phyloP scores from a whole-genome alignment of 2,113 vertebrate genomes.

The Vicugna pacos region DNA sequence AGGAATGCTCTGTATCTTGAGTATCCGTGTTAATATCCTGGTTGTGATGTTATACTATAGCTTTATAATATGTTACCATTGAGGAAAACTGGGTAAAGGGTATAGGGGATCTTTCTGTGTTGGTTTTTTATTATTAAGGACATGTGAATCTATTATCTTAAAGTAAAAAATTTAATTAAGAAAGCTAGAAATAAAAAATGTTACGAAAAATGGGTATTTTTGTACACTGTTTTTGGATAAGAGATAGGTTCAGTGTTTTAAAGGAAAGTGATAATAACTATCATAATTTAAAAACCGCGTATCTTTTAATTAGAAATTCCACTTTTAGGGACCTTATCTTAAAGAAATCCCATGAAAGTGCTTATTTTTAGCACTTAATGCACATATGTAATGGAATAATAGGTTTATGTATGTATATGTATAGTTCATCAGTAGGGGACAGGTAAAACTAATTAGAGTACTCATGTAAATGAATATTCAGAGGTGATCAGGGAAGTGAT shows the following conservation, averaged over 20 bases:
- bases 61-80: neutral
- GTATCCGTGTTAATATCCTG: neutral
- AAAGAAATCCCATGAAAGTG: constrained; percentile 16
- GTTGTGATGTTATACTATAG: neutral
- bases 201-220: neutral
- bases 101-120: neutral
- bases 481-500: neutral
- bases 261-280: neutral
- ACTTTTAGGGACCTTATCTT: constrained; percentile 30
- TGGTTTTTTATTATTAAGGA: neutral
- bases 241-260: neutral
- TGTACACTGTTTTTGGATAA: neutral
- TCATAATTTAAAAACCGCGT: neutral
- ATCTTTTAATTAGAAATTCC: constrained; percentile 7
- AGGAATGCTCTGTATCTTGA: neutral
- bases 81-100: neutral
- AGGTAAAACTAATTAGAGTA: neutral
- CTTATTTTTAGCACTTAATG: constrained; percentile 22
- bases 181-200: neutral
- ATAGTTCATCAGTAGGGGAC: neutral
- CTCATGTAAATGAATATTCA: neutral
- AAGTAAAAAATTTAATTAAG: constrained; percentile 24
- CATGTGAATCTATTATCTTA: neutral
- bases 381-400: neutral
- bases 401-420: neutral